A percentile compares a stretch with the other conserved stretches of the same genome.
Evolutionary conservation across 2,888 invertebrate species (phyloP).

Genomic region (Epirrhoe tristata): DNA sequence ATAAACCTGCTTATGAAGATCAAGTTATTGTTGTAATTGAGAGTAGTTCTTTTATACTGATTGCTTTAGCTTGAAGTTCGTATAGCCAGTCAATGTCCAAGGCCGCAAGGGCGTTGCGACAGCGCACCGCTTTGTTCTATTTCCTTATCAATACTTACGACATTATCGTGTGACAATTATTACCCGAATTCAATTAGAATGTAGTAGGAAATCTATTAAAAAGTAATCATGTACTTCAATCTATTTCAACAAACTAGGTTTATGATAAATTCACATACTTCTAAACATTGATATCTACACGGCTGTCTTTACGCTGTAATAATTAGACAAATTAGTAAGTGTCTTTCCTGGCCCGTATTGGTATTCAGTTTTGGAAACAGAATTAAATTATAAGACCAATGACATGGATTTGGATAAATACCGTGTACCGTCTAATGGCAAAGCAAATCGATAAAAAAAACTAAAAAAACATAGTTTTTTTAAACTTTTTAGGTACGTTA

Average conservation of each 20-base stretch:
- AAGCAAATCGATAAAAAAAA: neutral
- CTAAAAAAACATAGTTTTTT: neutral
- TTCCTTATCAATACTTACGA: constrained; percentile 33
- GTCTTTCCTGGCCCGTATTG: neutral
- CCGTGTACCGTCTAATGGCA: neutral
- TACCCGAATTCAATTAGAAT: constrained; percentile 19
- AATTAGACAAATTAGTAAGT: too few species aligned
- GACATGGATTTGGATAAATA: neutral
- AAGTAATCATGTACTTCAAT: constrained; percentile 1
- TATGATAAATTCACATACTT: neutral
- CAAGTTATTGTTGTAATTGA: neutral
- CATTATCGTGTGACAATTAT: constrained; percentile 28
- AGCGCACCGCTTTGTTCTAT: constrained; percentile 29
- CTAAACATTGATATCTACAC: neutral
- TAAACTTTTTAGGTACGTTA: neutral
- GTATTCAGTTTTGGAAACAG: neutral
- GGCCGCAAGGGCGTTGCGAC: constrained; percentile 23
- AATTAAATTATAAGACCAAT: neutral
- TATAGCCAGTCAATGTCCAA: constrained; percentile 24
- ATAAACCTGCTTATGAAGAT: too few species aligned
- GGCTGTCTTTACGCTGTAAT: neutral
- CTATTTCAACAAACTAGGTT: neutral
- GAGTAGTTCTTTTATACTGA: neutral
- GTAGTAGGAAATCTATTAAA: constrained; percentile 7
- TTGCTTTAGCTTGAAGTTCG: neutral